phyloP scores from a whole-genome alignment of 2,113 vertebrate species.

The Prunella fulvescens region DNA sequence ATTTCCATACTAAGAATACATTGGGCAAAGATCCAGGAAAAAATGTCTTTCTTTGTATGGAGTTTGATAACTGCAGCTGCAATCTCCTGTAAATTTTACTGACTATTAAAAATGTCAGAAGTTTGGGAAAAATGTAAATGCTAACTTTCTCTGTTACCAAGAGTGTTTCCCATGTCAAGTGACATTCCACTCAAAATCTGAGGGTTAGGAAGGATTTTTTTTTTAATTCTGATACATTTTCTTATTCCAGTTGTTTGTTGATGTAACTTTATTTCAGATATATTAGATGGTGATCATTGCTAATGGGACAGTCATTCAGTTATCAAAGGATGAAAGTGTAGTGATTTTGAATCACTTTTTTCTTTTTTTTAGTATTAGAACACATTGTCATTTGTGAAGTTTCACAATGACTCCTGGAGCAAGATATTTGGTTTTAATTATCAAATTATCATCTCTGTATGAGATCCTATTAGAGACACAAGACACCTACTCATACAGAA shows the following conservation, averaged over 20 bases:
- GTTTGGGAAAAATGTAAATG: background rate
- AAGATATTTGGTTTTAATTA: background rate
- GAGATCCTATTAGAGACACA: background rate
- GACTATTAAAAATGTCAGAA: background rate
- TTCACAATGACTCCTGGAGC: background rate
- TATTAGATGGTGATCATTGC: background rate
- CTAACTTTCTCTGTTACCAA: background rate
- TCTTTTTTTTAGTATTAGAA: background rate
- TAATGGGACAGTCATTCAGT: background rate
- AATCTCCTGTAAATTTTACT: background rate
- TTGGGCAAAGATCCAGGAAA: background rate
- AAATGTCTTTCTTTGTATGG: background rate
- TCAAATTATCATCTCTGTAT: background rate
- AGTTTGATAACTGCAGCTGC: background rate
- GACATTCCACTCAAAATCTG: background rate
- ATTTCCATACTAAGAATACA: slow-evolving; percentile 12
- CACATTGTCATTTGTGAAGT: background rate
- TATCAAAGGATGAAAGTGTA: background rate
- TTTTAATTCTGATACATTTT: background rate
- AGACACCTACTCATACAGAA: background rate
- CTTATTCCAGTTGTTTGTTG: background rate
- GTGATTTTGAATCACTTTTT: background rate
- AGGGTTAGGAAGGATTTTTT: background rate
- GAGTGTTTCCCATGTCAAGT: background rate
- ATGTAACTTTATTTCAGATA: background rate